phyloP scores from a whole-genome alignment of 2,888 invertebrate species.

The Cyclophora punctaria region DNA sequence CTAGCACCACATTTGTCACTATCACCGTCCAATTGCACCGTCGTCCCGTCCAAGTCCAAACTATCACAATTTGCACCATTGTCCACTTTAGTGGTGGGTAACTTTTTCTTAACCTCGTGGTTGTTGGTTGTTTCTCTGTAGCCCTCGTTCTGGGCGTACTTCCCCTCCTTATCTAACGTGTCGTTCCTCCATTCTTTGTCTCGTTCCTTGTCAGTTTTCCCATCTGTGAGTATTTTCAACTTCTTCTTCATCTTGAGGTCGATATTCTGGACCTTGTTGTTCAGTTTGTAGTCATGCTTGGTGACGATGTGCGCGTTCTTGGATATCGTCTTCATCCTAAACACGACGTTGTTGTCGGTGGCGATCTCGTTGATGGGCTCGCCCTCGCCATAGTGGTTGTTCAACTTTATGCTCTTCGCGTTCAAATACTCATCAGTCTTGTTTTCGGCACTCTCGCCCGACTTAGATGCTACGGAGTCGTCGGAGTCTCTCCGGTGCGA shows the following conservation, averaged over 20 bases:
- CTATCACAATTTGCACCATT: constrained; percentile 61
- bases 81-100: constrained; percentile 56
- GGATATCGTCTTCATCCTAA: constrained; percentile 66
- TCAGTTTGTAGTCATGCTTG: constrained; percentile 59
- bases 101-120: constrained; percentile 64
- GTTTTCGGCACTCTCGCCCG: constrained; percentile 48
- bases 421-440: constrained; percentile 65
- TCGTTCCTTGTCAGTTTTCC: constrained; percentile 50
- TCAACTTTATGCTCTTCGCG: constrained; percentile 53
- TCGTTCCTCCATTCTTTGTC: constrained; percentile 77
- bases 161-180: constrained; percentile 70
- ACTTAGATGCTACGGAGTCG: constrained; percentile 46
- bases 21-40: constrained; percentile 51
- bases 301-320: constrained; percentile 70
- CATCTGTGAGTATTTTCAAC: constrained; percentile 50
- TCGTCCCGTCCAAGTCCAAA: constrained; percentile 47
- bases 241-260: constrained; percentile 63
- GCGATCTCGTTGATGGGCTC: constrained; percentile 61
- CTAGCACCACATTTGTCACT: constrained; percentile 57
- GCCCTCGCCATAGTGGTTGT: constrained; percentile 52
- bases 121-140: constrained; percentile 66
- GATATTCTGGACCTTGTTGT: constrained; percentile 53
- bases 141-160: constrained; percentile 67
- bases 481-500: constrained; percentile 52
- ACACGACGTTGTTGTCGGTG: constrained; percentile 57